Percentiles rank a stretch among this genome's conserved stretches.
These are phyloP conservation scores for Leuciscus idus DNA, from an alignment of 2,113 vertebrate species.

Conservation along the genomic window DNA sequence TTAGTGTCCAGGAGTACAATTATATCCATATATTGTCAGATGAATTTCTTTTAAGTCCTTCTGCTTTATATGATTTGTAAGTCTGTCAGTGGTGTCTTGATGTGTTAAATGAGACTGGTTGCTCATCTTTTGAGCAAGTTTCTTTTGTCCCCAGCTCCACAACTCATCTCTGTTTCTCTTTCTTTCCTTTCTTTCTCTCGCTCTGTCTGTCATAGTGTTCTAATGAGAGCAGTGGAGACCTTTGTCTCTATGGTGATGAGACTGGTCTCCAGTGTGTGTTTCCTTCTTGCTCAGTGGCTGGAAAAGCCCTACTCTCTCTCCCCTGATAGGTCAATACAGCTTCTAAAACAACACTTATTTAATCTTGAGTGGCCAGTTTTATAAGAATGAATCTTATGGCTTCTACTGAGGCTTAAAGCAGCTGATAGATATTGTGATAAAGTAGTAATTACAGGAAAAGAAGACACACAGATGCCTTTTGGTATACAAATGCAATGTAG, in stretches of 20 bases:
- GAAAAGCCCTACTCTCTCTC: slow-evolving; percentile 53
- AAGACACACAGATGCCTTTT: not conserved
- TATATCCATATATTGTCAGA: not conserved
- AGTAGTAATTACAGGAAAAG: not conserved
- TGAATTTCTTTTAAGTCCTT: not conserved
- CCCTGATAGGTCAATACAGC: slow-evolving; percentile 42
- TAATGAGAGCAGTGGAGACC: slow-evolving; percentile 51
- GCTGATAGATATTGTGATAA: not conserved
- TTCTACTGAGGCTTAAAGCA: not conserved
- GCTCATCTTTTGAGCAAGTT: not conserved
- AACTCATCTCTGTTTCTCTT: not conserved
- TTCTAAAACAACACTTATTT: slow-evolving; percentile 27
- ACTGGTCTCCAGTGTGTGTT: slow-evolving; percentile 66
- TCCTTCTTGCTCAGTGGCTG: slow-evolving; percentile 61
- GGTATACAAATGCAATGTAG: not conserved
- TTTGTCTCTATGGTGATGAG: slow-evolving; percentile 80
- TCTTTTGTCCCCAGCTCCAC: not conserved
- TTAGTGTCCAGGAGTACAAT: not conserved
- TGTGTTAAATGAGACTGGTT: not conserved
- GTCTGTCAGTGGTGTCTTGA: not conserved
- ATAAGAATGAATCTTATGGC: not conserved
- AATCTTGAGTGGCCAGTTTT: slow-evolving; percentile 5
- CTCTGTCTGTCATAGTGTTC: slow-evolving; percentile 41
- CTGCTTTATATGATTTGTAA: not conserved
- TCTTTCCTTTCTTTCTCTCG: slow-evolving; percentile 16